A percentile compares a stretch with the other conserved stretches of the same genome.
phyloP scores from a whole-genome alignment of 2,113 vertebrate species.

The Nycticorax nycticorax region DNA sequence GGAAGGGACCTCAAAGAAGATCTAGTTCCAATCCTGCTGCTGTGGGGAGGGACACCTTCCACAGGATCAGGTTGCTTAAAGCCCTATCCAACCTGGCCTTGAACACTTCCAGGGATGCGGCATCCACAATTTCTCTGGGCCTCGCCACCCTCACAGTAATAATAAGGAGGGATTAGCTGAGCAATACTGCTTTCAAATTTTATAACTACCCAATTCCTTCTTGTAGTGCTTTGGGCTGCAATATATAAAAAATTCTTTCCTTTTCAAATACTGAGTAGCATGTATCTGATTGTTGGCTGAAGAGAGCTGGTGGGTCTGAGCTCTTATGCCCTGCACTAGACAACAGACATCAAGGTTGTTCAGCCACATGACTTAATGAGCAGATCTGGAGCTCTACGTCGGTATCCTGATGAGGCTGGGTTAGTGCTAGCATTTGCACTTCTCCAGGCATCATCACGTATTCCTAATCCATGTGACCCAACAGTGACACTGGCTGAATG shows the following conservation, averaged over 20 bases:
- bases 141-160: not conserved
- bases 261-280: not conserved
- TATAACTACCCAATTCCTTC: not conserved
- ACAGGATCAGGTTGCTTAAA: not conserved
- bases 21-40: not conserved
- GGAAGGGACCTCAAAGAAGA: not conserved
- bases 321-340: not conserved
- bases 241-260: not conserved
- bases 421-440: not conserved
- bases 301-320: not conserved
- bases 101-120: not conserved
- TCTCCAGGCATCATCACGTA: not conserved
- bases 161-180: not conserved
- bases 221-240: not conserved
- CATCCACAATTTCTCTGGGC: not conserved
- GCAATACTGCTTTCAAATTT: not conserved
- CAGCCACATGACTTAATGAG: not conserved
- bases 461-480: not conserved
- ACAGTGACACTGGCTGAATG: not conserved
- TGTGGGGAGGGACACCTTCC: too few species aligned
- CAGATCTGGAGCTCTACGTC: rapidly evolving
- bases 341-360: not conserved
- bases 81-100: not conserved
- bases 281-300: not conserved
- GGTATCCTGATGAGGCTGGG: not conserved